Evolutionary conservation across 2,797 vertebrate species (phyloP).

Genomic region (Amphiprion clarkii): DNA sequence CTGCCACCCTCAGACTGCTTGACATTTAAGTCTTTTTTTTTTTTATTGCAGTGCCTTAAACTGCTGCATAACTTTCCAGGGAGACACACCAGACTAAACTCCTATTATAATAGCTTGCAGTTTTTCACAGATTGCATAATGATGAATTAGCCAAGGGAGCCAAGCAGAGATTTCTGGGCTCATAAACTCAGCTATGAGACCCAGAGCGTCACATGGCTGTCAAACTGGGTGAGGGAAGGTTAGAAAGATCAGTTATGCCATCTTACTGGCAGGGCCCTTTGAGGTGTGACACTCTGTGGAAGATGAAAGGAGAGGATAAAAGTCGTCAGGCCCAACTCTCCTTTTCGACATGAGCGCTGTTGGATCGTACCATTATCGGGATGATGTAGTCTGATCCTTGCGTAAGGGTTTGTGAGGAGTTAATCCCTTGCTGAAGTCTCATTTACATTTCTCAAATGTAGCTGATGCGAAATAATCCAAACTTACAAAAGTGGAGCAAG

Average conservation of each 20-base stretch:
- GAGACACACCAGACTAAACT: slow-evolving; percentile 4
- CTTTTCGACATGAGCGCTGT: slow-evolving; percentile 2
- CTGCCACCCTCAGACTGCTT: neutral
- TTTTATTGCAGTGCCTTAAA: neutral
- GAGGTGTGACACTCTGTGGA: slow-evolving; percentile 17
- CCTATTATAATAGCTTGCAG: neutral
- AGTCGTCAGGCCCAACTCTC: neutral
- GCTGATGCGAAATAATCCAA: neutral
- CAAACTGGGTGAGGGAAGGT: slow-evolving; percentile 5
- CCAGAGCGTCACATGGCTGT: neutral
- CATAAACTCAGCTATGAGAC: neutral
- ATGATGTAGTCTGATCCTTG: slow-evolving; percentile 6
- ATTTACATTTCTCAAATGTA: neutral
- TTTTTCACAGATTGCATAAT: neutral
- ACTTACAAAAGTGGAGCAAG: too few relatives aligned
- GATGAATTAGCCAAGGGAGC: neutral
- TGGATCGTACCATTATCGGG: neutral
- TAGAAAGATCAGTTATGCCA: slow-evolving; percentile 5
- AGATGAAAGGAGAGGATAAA: slow-evolving; percentile 15
- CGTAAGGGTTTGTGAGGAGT: neutral
- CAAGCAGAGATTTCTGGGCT: neutral
- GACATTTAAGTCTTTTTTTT: slow-evolving; percentile 4
- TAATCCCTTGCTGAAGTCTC: neutral
- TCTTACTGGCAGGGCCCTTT: slow-evolving; percentile 6
- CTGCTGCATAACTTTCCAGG: neutral